Evolutionary conservation across 2,113 vertebrate species (phyloP), one percentile per base, ranked within the genome.

Genomic region (Mohoua ochrocephala): DNA sequence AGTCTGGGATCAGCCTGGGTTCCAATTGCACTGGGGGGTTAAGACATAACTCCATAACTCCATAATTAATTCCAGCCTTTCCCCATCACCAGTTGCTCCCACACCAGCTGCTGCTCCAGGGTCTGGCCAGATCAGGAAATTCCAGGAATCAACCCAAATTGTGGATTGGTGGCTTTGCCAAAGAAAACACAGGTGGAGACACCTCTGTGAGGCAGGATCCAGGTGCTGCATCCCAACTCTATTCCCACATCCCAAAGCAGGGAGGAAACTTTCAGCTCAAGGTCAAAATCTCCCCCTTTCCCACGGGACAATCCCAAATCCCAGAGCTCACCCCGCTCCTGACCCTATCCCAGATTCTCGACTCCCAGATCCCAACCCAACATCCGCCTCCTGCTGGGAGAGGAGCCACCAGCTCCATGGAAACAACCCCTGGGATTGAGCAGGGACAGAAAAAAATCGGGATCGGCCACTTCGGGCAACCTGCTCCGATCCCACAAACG

Each of bases 31-130:
- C 47, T 84, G 26, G 61, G 41, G 53, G 35, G 10, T 86, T 37
- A 26, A 70, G 6, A 9, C 19, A 9, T 8, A 31, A 84, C 21
- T 60, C 80, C 45, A 1, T n/a, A 11, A 79, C n/a, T 78, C 30
- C 47, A 1, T 19, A 37, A 50, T n/a, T n/a, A 50, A 68, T 68
- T 90, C 18, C 82, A 71, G 74, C 47, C 16, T 8, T 45, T 87
- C 65, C 81, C 0, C 0, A 20, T 45, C 73, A n/a, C 54, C 39
- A 31, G 33, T 15, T 0, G 0, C 12, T 65, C 73, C 71, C 7
- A 8, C 42, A 33, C 6, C 2, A 1, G 74, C 86, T 82, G 89
- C 79, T 54, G 61, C 53, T 85, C 41, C 4, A 0, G 15, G 45
- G 28, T 69, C 18, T 73, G 56, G 42, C 45, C 10, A 35, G n/a